Evolutionary conservation across 2,888 invertebrate genomes (phyloP), one percentile per base, ranked within the genome.

Genomic region (Syrphus vitripennis): DNA sequence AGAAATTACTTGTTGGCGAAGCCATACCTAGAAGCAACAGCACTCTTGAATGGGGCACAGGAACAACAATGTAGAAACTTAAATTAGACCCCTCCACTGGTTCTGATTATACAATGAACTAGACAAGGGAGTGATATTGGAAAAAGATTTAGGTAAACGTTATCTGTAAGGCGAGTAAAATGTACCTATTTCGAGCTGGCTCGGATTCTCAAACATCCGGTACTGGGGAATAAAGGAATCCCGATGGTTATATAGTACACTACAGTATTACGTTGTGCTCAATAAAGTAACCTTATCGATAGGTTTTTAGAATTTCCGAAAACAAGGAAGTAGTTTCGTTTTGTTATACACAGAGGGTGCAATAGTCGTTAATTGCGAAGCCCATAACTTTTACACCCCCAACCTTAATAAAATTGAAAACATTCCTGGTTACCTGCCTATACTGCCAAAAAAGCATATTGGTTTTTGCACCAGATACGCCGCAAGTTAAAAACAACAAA

Each of bases 391-490:
- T 14, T n/a, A 76, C 57, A 80, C 48, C 63, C 75, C 6, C 19
- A 63, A 37, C 34, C 50, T 80, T 63, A 72, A 67, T 45, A 59
- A 69, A 84, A 81, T 81, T 84, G 84, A 83, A 84, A 71, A 80
- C 71, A 71, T 48, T 40, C 48, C 12, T 59, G 40, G 21, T 50
- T 31, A n/a, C 59, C 37, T 34, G 10, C n/a, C n/a, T 10, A 12
- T 26, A 40, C 29, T 45, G 29, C 40, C 63, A 37, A 69, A 74
- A 57, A 57, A 71, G 50, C 34, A 53, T 42, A 48, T 50, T 53
- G 50, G 65, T 53, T 59, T n/a, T 65, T 67, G 19, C n/a, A 53
- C 10, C 26, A 55, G n/a, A 53, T 48, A 29, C 55, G 19, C 45
- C 65, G 26, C 65, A 55, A 26, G n/a, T 7, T 50, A 26, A 21